These are phyloP conservation scores for Drosophila nigritarsus DNA, from an alignment of 2,888 invertebrate genomes.

Conservation along the genomic window DNA sequence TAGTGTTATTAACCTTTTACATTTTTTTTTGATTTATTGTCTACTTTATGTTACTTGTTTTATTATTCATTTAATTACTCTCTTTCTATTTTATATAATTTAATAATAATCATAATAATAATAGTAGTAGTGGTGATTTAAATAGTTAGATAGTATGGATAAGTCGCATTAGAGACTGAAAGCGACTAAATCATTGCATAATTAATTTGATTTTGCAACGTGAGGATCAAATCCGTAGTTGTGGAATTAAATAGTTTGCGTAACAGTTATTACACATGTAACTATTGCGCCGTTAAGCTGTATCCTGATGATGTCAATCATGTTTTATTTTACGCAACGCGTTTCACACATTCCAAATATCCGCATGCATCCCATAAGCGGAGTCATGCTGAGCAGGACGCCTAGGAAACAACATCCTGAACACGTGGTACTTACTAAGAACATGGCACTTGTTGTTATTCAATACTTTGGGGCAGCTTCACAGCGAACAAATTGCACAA, in stretches of 20 bases:
- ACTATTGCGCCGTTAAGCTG: constrained; percentile 13
- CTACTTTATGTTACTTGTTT: background rate
- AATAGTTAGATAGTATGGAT: too few species aligned
- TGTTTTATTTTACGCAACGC: constrained; percentile 30
- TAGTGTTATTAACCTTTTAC: rapidly evolving
- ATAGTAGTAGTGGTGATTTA: too few species aligned
- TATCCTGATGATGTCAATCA: constrained; percentile 17
- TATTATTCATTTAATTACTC: background rate
- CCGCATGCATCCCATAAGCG: background rate
- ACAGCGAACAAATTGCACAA: constrained; percentile 64
- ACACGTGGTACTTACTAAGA: constrained; percentile 12
- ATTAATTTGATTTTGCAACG: background rate
- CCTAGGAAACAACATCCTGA: background rate
- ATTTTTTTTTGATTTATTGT: background rate
- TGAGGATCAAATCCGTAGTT: background rate
- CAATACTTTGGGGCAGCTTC: constrained; percentile 55
- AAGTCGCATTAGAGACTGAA: background rate
- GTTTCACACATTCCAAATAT: background rate
- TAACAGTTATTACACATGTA: background rate
- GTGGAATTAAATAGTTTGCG: background rate
- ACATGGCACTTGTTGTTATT: constrained; percentile 49
- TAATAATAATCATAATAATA: too few species aligned
- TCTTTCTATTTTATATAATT: background rate
- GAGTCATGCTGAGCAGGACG: constrained; percentile 1
- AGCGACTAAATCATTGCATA: background rate